phyloP scores from a whole-genome alignment of 2,797 vertebrate species.

The Saxicola maurus region DNA sequence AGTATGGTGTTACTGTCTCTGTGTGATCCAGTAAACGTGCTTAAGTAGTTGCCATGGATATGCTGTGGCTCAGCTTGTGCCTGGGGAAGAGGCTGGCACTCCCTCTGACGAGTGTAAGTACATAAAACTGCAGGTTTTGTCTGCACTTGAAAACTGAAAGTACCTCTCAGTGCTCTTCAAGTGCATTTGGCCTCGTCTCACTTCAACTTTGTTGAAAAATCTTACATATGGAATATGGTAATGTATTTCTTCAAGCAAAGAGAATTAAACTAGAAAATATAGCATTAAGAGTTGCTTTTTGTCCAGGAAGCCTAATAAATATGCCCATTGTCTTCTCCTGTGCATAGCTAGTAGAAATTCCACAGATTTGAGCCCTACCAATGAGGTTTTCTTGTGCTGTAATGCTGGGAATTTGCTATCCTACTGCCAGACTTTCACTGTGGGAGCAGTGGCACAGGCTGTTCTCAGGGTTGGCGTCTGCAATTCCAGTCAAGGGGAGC shows the following conservation, averaged over 20 bases:
- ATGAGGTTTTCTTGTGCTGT: not conserved
- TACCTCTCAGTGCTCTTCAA: not conserved
- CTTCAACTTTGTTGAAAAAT: not conserved
- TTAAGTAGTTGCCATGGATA: not conserved
- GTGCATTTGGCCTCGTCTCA: not conserved
- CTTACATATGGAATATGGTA: not conserved
- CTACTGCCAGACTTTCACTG: not conserved
- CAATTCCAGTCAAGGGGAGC: not conserved
- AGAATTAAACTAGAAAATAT: not conserved
- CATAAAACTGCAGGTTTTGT: not conserved
- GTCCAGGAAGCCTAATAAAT: not conserved
- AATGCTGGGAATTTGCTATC: not conserved
- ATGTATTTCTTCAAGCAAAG: not conserved
- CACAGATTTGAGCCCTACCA: not conserved
- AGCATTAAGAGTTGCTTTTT: not conserved
- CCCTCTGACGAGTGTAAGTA: not conserved
- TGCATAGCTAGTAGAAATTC: not conserved
- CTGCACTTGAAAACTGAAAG: not conserved
- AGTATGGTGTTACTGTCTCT: not conserved
- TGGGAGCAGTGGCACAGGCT: not conserved
- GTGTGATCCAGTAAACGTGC: too few relatives aligned
- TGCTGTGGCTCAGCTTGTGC: not conserved
- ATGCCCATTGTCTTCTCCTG: not conserved
- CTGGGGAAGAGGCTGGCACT: not conserved
- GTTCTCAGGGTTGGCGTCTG: not conserved